Evolutionary conservation across 2,888 invertebrate genomes (phyloP).

Genomic region (Diploptera punctata): DNA sequence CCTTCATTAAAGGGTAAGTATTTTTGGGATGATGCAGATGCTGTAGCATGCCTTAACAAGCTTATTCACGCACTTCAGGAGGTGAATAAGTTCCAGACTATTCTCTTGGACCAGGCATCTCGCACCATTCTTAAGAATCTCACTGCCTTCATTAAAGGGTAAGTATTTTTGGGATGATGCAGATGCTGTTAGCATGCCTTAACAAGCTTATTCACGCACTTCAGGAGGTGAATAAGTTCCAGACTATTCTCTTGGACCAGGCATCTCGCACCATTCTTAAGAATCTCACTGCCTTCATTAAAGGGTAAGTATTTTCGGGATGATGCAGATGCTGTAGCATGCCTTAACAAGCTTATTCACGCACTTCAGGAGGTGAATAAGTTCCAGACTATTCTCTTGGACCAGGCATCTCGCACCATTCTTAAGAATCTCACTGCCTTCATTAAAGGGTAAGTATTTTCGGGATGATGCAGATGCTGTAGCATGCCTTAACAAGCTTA

Average conservation of each 20-base stretch:
- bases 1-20: constrained; percentile 91
- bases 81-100: constrained; percentile 93
- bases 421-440: constrained; percentile 89
- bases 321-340: constrained; percentile 81
- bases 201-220: constrained; percentile 79
- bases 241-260: constrained; percentile 89
- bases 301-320: constrained; percentile 90
- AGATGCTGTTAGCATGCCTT: constrained; percentile 78
- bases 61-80: constrained; percentile 83
- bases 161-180: constrained; percentile 84
- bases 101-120: constrained; percentile 89
- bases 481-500: constrained; percentile 78
- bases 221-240: constrained; percentile 93
- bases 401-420: constrained; percentile 91
- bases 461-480: constrained; percentile 82
- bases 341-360: constrained; percentile 78
- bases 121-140: constrained; percentile 90
- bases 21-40: constrained; percentile 84
- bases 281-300: constrained; percentile 88
- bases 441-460: constrained; percentile 90
- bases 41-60: constrained; percentile 80
- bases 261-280: constrained; percentile 89
- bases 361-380: constrained; percentile 92
- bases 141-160: constrained; percentile 88
- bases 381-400: constrained; percentile 87